Percentiles rank a stretch among this genome's conserved stretches.
These are phyloP conservation scores for Thamnaconus septentrionalis DNA, from an alignment of 2,113 vertebrate species.

Conservation along the genomic window DNA sequence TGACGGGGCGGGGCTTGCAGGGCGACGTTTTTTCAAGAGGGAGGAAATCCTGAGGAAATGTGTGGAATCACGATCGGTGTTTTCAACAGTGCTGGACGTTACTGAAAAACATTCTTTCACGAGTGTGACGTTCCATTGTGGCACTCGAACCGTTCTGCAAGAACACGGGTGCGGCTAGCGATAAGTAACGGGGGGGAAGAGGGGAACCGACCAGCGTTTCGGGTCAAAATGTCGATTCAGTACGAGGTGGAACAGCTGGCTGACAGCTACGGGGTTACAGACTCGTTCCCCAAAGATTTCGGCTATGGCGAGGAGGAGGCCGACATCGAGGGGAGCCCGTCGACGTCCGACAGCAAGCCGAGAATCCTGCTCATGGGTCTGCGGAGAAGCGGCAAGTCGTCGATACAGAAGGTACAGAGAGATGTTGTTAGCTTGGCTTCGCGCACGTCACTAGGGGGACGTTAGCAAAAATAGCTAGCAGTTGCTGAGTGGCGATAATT, in stretches of 20 bases:
- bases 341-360: conserved; percentile 87
- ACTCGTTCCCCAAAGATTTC: conserved; percentile 95
- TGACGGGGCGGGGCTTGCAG: conserved; percentile 30
- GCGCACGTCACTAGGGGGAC: conserved; percentile 25
- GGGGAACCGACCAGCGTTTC: conserved; percentile 57
- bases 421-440: conserved; percentile 4
- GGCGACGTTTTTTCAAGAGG: conserved; percentile 51
- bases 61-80: conserved; percentile 57
- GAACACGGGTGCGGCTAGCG: conserved; percentile 32
- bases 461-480: conserved; percentile 45
- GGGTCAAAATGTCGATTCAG: conserved; percentile 91
- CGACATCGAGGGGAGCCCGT: conserved; percentile 85
- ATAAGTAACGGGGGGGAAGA: conserved; percentile 50
- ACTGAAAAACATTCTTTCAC: conserved; percentile 26
- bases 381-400: conserved; percentile 95
- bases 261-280: conserved; percentile 87
- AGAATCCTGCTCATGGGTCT: conserved; percentile 95
- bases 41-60: conserved; percentile 77
- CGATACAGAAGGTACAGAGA: conserved; percentile 92
- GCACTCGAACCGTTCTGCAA: conserved; percentile 1
- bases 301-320: conserved; percentile 94
- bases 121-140: not conserved
- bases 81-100: conserved; percentile 36
- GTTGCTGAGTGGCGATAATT: conserved; percentile 25
- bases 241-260: conserved; percentile 88